Evolutionary conservation across 2,797 vertebrate genomes (phyloP).

Genomic region (Xiphorhynchus erythropygius): DNA sequence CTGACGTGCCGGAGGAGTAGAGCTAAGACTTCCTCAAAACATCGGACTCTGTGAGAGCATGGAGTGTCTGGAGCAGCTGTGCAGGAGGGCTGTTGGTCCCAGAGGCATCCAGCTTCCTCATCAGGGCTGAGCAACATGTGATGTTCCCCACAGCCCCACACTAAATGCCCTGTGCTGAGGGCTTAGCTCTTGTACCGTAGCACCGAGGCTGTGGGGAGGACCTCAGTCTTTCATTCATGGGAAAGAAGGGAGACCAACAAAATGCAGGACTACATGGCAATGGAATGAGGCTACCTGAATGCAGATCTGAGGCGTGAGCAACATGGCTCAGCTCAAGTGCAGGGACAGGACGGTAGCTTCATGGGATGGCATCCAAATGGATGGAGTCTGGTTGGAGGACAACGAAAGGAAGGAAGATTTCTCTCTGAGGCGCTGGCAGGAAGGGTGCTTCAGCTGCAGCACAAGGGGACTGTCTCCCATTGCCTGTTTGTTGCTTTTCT

Average conservation of each 20-base stretch:
- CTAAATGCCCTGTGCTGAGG: no score
- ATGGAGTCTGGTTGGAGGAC: not conserved
- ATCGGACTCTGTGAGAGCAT: rapidly evolving
- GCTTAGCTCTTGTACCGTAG: not conserved
- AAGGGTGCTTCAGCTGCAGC: not conserved
- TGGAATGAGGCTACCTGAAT: not conserved
- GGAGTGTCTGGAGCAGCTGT: not conserved
- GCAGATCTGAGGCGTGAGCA: not conserved
- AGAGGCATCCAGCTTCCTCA: not conserved
- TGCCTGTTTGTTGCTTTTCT: not conserved
- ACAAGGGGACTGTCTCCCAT: not conserved
- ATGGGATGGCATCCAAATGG: not conserved
- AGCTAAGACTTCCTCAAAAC: not conserved
- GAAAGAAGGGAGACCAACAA: not conserved
- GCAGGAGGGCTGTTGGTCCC: not conserved
- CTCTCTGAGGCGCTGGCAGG: not conserved
- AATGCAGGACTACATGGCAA: rapidly evolving
- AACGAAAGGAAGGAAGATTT: not conserved
- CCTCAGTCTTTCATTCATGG: not conserved
- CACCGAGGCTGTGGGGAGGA: not conserved
- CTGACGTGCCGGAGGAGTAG: not conserved
- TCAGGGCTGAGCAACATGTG: rapidly evolving
- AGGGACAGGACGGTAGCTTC: not conserved
- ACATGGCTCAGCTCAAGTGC: rapidly evolving
- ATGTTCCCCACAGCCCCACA: not conserved